These are phyloP conservation scores for Iguana delicatissima DNA, from an alignment of 2,797 vertebrate genomes.

Conservation along the genomic window DNA sequence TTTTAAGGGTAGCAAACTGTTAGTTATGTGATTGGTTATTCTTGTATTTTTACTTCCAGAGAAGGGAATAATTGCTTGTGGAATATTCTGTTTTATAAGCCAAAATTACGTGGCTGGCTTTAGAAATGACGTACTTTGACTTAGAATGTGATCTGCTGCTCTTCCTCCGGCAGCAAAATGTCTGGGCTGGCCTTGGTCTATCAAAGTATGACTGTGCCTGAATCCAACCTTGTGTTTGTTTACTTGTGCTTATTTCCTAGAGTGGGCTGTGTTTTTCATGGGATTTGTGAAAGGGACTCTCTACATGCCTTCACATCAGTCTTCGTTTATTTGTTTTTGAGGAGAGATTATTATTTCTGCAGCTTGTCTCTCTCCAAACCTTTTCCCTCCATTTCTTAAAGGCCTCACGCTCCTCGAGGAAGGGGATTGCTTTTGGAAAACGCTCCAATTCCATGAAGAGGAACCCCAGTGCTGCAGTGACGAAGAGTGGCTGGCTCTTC, in stretches of 20 bases:
- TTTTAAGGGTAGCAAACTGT: background rate
- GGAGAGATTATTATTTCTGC: no score
- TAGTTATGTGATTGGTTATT: background rate
- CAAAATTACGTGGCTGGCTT: background rate
- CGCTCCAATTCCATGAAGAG: conserved; percentile 96
- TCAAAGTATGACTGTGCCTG: background rate
- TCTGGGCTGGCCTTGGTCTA: background rate
- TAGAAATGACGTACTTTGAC: background rate
- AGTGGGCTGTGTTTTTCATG: rapidly evolving
- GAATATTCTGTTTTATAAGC: background rate
- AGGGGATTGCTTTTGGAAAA: conserved; percentile 91
- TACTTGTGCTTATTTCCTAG: rapidly evolving
- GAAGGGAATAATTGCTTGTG: no score
- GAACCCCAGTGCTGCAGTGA: conserved; percentile 88
- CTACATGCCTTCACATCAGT: background rate
- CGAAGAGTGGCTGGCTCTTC: conserved; percentile 92
- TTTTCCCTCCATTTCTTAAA: conserved; percentile 60
- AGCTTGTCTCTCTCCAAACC: background rate
- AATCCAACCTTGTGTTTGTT: background rate
- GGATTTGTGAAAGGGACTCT: background rate
- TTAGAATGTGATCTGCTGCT: background rate
- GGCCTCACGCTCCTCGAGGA: conserved; percentile 85
- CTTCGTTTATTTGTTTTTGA: background rate
- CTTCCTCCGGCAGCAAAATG: background rate
- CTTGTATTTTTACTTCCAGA: no score